Conservation (phyloP, 2,797 vertebrate species). For the Luscinia megarhynchos region DNA sequence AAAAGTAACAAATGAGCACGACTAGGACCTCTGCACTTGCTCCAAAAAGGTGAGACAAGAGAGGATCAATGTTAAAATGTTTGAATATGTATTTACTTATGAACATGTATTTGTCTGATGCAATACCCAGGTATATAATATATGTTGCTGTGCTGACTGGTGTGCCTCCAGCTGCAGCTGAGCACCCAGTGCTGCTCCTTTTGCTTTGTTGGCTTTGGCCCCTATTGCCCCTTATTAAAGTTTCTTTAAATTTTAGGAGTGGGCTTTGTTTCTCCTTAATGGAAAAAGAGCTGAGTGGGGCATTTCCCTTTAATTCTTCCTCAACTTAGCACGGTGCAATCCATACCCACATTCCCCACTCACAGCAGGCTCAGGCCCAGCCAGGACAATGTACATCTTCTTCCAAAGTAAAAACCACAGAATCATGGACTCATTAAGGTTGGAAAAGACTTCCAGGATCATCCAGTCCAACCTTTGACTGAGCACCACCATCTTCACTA, state of each 20-base stretch:
- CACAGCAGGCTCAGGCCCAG: neutral
- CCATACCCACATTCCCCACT: too few species aligned
- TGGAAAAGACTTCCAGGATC: neutral
- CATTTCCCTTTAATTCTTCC: neutral
- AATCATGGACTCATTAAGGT: too few species aligned
- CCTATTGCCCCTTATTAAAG: neutral
- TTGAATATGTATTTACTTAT: too few species aligned
- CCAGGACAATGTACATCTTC: neutral
- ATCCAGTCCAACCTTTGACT: neutral
- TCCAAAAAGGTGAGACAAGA: neutral
- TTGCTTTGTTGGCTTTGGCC: neutral
- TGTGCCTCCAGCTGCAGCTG: neutral
- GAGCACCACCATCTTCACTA: neutral
- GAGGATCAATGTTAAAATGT: neutral
- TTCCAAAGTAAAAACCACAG: neutral
- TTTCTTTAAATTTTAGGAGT: neutral
- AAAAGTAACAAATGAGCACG: neutral
- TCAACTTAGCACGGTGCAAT: fast-evolving
- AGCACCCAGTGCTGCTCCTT: neutral
- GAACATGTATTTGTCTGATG: neutral
- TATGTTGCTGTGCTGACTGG: neutral
- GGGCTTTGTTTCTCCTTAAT: neutral
- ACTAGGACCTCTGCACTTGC: neutral
- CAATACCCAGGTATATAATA: neutral
- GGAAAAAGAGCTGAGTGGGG: neutral